These are phyloP conservation scores for Parnassius mnemosyne DNA, from an alignment of 2,888 invertebrate species.

Conservation along the genomic window DNA sequence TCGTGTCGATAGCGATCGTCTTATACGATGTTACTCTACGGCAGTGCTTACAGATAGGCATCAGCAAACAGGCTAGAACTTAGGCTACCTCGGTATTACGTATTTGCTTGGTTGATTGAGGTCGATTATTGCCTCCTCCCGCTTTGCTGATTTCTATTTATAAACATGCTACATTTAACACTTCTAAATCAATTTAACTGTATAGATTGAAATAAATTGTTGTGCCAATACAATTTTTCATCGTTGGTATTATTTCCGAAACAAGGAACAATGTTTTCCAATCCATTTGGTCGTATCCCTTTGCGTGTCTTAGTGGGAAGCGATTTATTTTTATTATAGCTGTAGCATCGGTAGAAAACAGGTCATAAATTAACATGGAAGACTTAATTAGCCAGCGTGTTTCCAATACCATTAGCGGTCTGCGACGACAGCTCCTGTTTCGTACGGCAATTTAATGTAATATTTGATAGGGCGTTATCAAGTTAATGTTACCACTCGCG, in stretches of 20 bases:
- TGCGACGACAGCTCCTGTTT: slow-evolving; percentile 64
- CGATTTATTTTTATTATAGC: slow-evolving; percentile 78
- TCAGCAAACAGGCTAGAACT: slow-evolving; percentile 43
- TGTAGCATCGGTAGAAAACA: slow-evolving; percentile 65
- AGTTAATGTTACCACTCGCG: slow-evolving; percentile 48
- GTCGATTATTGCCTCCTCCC: slow-evolving; percentile 18
- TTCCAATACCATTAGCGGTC: slow-evolving; percentile 73
- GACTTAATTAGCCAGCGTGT: slow-evolving; percentile 73
- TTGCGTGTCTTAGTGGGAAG: slow-evolving; percentile 66
- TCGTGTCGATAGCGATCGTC: slow-evolving; percentile 25
- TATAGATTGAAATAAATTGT: background rate
- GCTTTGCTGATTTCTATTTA: slow-evolving; percentile 13
- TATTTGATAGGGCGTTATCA: slow-evolving; percentile 55
- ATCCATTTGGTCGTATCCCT: slow-evolving; percentile 68
- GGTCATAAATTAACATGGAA: slow-evolving; percentile 72
- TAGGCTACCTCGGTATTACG: slow-evolving; percentile 26
- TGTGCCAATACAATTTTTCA: slow-evolving; percentile 6
- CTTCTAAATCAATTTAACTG: background rate
- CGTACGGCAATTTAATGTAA: slow-evolving; percentile 63
- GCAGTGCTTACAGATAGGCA: slow-evolving; percentile 37
- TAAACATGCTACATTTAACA: background rate
- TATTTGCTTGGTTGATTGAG: slow-evolving; percentile 23
- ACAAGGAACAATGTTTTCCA: slow-evolving; percentile 46
- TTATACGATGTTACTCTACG: slow-evolving; percentile 37
- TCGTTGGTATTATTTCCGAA: slow-evolving; percentile 5